Base-by-base conservation (phyloP, 2,113 vertebrate species). In the Periophthalmodon schlosseri region DNA sequence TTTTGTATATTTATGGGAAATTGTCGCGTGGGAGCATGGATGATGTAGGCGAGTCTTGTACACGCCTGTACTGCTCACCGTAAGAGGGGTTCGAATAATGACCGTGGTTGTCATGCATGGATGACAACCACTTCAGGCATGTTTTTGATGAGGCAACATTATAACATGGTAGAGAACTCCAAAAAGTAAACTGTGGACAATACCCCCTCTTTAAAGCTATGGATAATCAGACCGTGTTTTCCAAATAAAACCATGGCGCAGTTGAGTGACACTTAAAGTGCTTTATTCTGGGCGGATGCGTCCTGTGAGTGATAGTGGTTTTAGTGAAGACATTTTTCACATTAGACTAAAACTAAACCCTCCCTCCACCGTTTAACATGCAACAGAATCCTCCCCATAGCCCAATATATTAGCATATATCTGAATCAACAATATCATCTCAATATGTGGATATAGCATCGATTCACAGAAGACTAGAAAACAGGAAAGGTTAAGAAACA, bases 261-360 rank as follows among this genome's bases (percentile, higher is more conserved):
- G 61, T 15, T 34, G 4, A 60, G 13, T 7, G 85, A 93, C 92
- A 93, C 92, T 88, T 93, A 93, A 93, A 93, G 93, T 93, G 92
- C 91, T 93, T 92, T 90, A 91, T 93, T 92, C 90, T 88, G 64
- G 74, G 79, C 81, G 83, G 85, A 86, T 75, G 71, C 66, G 69
- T 85, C 82, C 82, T 84, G 84, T 88, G 84, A 88, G 81, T 79
- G 84, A 82, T 89, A 93, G 91, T 93, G 92, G 93, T 94, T 88
- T 87, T 91, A 80, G 89, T 92, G 87, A 92, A 86, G 84, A 91
- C 90, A 79, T 80, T 70, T 86, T 82, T 92, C 90, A 93, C 91
- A 93, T 94, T 92, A 77, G 88, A 84, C 72, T 87, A 69, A 21
- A 77, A 83, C 65, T 76, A 82, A 86, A 57, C 54, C 76, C 74